Percentiles rank a stretch among this genome's conserved stretches.
phyloP scores from a whole-genome alignment of 2,113 vertebrate species.

The Panurus biarmicus region DNA sequence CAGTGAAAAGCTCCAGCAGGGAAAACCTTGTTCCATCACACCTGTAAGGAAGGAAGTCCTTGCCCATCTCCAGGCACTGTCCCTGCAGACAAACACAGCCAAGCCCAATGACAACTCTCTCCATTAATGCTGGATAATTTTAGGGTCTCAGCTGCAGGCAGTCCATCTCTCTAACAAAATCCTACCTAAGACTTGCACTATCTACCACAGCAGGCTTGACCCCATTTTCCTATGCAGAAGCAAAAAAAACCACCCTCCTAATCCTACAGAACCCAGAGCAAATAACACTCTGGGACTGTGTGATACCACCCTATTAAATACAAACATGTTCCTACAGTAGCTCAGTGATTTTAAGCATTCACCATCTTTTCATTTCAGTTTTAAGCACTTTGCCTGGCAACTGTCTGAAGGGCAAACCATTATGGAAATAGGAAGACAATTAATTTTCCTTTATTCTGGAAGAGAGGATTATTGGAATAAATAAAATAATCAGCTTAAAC shows the following conservation, averaged over 20 bases:
- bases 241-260: not conserved
- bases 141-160: not conserved
- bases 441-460: conserved; percentile 45
- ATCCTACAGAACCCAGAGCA: conserved; percentile 29
- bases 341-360: conserved; percentile 2
- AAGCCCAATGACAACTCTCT: not conserved
- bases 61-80: not conserved
- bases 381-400: conserved; percentile 39
- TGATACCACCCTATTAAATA: conserved; percentile 2
- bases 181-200: not conserved
- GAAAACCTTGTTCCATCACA: not conserved
- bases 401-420: conserved; percentile 51
- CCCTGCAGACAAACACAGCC: not conserved
- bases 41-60: not conserved
- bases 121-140: not conserved
- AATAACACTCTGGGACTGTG: not conserved
- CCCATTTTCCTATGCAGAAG: not conserved
- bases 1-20: not conserved
- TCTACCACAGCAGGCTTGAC: conserved; percentile 40
- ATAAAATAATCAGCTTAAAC: conserved; percentile 67
- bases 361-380: conserved; percentile 36
- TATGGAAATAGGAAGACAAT: conserved; percentile 38
- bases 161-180: not conserved
- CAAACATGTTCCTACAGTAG: not conserved
- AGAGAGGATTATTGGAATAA: conserved; percentile 59